A percentile compares a stretch with the other conserved stretches of the same genome.
phyloP scores from a whole-genome alignment of 2,797 vertebrate genomes.

The Cheirogaleus major region DNA sequence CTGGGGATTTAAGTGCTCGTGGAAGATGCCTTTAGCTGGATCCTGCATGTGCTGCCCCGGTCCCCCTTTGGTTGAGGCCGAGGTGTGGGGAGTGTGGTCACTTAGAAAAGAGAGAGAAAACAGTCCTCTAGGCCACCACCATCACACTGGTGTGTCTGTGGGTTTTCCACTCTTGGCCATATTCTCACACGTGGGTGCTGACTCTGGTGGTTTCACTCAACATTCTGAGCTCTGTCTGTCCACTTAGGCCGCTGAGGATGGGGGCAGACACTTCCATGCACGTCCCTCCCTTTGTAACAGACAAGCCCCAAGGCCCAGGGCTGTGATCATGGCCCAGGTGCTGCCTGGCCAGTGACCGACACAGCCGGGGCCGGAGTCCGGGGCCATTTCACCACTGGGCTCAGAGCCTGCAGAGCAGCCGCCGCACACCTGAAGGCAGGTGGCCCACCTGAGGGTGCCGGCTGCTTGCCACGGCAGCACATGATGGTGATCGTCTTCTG shows the following conservation, averaged over 20 bases:
- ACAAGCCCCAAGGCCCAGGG: background rate
- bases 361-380: background rate
- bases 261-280: fast-evolving
- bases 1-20: background rate
- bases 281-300: background rate
- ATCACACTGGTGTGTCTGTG: background rate
- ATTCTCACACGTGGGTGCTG: fast-evolving
- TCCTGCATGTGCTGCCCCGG: background rate
- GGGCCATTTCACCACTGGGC: background rate
- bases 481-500: fast-evolving
- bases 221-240: background rate
- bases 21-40: too few species aligned
- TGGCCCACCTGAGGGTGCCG: fast-evolving
- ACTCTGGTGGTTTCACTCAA: background rate
- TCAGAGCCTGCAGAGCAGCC: background rate
- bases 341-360: background rate
- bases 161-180: background rate
- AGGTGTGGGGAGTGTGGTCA: background rate
- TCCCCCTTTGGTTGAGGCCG: background rate
- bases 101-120: background rate
- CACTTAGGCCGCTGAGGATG: background rate
- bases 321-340: background rate
- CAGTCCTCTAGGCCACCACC: fast-evolving
- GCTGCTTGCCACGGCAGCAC: background rate
- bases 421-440: background rate